Conservation (phyloP, 1,140 invertebrate species). For the Danaus plexippus region DNA sequence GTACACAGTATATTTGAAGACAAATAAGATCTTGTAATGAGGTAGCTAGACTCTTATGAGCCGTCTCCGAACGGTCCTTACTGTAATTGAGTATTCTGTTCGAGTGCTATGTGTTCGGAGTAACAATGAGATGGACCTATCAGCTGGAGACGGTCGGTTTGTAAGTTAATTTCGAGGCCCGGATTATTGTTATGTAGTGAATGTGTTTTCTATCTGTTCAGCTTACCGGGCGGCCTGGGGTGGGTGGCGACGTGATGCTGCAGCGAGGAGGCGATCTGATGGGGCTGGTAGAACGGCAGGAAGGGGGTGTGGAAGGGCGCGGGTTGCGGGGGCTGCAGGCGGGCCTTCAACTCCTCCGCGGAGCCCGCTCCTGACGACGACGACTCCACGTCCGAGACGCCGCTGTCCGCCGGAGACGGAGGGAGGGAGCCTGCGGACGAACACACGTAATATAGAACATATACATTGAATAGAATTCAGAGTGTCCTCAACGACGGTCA, state of each 20-base stretch:
- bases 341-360: constrained; percentile 88
- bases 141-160: no score
- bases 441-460: background rate
- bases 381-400: constrained; percentile 96
- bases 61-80: background rate
- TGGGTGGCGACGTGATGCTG: constrained; percentile 62
- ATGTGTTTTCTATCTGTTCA: constrained; percentile 5
- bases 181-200: constrained; percentile 4
- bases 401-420: constrained; percentile 96
- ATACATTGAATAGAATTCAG: background rate
- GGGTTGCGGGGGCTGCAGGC: constrained; percentile 75
- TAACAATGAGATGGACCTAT: no score
- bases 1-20: no score
- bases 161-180: no score
- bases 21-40: no score
- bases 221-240: constrained; percentile 59
- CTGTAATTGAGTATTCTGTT: background rate
- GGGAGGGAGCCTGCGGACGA: constrained; percentile 85
- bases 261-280: constrained; percentile 59
- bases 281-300: constrained; percentile 69
- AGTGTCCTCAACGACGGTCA: constrained; percentile 1
- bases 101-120: background rate
- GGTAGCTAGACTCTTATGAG: no score
- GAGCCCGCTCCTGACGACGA: constrained; percentile 92
- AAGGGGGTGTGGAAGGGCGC: constrained; percentile 65